Conservation (phyloP, 2,888 invertebrate genomes). For the Buathra laborator region DNA sequence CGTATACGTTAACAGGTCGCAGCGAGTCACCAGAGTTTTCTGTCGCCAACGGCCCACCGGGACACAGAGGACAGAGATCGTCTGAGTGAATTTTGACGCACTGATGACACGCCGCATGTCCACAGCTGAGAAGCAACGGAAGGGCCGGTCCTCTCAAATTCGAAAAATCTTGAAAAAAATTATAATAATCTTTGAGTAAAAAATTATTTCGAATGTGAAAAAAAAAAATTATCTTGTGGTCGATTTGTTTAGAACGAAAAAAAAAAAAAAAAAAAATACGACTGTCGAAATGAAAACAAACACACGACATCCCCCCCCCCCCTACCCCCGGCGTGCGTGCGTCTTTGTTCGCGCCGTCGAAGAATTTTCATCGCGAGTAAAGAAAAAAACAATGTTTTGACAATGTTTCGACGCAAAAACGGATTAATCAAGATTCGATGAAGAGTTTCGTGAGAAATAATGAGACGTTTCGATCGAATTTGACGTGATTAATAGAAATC, state of each 20-base stretch:
- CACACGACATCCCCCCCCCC: not conserved
- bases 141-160: slow-evolving; percentile 58
- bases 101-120: slow-evolving; percentile 89
- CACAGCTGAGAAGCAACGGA: slow-evolving; percentile 89
- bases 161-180: slow-evolving; percentile 66
- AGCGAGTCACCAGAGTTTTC: slow-evolving; percentile 61
- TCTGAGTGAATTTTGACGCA: slow-evolving; percentile 85
- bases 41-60: slow-evolving; percentile 49
- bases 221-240: not conserved
- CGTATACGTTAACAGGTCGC: slow-evolving; percentile 84
- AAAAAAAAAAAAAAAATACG: not conserved
- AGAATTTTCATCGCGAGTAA: slow-evolving; percentile 28
- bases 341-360: slow-evolving; percentile 3
- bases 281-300: slow-evolving; percentile 16
- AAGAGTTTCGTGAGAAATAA: not conserved
- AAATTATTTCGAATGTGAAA: slow-evolving; percentile 3
- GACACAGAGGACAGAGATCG: slow-evolving; percentile 82
- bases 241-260: not conserved
- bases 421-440: not conserved
- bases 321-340: not conserved
- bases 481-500: slow-evolving; percentile 4
- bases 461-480: not conserved
- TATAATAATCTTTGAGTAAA: not conserved
- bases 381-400: slow-evolving; percentile 31
- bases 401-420: not conserved